Base-by-base conservation (phyloP, 1,140 invertebrate genomes). In the Bombus sibiricus region DNA sequence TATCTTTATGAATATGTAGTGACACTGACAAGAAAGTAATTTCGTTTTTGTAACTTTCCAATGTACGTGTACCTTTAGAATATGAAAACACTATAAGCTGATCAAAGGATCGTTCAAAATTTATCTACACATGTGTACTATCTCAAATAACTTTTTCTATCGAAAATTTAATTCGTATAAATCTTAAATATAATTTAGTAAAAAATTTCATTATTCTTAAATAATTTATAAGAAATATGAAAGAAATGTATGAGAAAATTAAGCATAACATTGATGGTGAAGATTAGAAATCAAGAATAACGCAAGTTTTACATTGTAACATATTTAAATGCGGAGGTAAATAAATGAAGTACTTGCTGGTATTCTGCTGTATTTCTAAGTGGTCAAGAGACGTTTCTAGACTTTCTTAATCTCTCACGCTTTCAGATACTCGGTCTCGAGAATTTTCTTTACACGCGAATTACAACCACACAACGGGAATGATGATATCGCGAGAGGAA, bases 401-500 rank as follows among this genome's bases (percentile, higher is more conserved):
- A 53, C 22, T 53, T 66, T 28, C 81, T 53, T 83, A 68, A 83
- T 77, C 73, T 68, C 73, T 68, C 43, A 32, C 73, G 81, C 59
- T 68, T 83, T 68, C 41, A 39, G 59, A 83, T 75, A 22, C 71
- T 4, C 15, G 18, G 4, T 9, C 32, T 12, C 43, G 43, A 34
- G 39, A 34, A 59, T 72, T 81, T 41, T 32, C 62, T 39, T 77
- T 47, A 68, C 74, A 79, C n/a, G 25, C 2, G 82, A 84, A 78
- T 71, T 84, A 71, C 62, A 66, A 53, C 66, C 47, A 28, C 22
- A 69, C 25, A 43, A 71, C 6, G 43, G 62, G 69, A 82, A 82
- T 82, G 80, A 41, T 68, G 72, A 82, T 82, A 74, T 83, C 41
- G 32, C n/a, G 41, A 18, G 53, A 34, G n/a, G 75, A 66, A 68